Evolutionary conservation across 2,888 invertebrate species (phyloP), one percentile per base, ranked within the genome.

Genomic region (Cinara cedri): DNA sequence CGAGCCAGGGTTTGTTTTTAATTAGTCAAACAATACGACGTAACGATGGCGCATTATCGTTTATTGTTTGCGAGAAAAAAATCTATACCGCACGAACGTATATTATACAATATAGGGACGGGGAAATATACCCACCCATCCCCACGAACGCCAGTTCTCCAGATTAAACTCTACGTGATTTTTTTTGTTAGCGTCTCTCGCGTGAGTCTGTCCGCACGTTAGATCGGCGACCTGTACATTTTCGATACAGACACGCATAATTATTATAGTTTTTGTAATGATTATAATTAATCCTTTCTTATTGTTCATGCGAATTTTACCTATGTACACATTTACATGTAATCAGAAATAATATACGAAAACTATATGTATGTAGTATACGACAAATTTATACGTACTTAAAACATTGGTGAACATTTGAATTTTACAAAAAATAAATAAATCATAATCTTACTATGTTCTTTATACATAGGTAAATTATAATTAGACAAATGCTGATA

Each of bases 11-110:
- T 78, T 78, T 70, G 78, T 78, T 78, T 78, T 78, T 78, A 78
- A 78, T 78, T 78, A 78, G 78, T 78, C 78, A 70, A 78, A 78
- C 78, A 78, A 70, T 78, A 76, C 76, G 78, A 76, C 76, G 78
- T 70, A 78, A 78, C 78, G 78, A 70, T 70, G 60, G 78, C 51
- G 78, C 70, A 78, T 78, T 78, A 78, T 78, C 78, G 78, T 78
- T 78, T 70, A 78, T 78, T 78, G 78, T 78, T 78, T 78, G 78
- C 68, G 46, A 16, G 49, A 55, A 42, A 62, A 78, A 78, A 78
- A 78, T 78, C 78, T 60, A 70, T 78, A 78, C 78, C 66, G 57
- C 66, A 62, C 60, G 49, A 42, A 34, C 34, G 34, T 34, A 34
- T 34, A 34, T 34, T 4, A 34, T 34, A 34, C 6, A 54, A 66